Percentiles rank a stretch among this genome's conserved stretches.
These are phyloP conservation scores for Aurelia coerulea DNA, from an alignment of 30 jellyfish, hydroid and myxozoan species.

Conservation along the genomic window DNA sequence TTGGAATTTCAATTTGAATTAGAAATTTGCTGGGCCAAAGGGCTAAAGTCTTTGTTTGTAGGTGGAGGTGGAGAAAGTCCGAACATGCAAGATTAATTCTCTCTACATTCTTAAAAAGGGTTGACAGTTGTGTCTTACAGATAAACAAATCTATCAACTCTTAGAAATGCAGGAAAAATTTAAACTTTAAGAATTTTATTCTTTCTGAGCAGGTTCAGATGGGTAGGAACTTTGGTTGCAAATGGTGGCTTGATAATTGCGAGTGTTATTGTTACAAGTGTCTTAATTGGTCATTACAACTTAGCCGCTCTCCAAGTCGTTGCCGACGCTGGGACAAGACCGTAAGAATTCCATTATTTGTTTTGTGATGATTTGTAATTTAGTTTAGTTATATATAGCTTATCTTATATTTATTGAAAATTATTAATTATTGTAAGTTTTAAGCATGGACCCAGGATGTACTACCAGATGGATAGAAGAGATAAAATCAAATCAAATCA, in stretches of 20 bases:
- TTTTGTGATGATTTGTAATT: background rate
- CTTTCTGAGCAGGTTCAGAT: slow-evolving; percentile 31
- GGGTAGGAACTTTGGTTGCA: slow-evolving; percentile 50
- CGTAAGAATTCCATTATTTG: slow-evolving; percentile 20
- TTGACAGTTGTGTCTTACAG: background rate
- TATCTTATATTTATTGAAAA: too few relatives aligned
- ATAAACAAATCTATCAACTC: background rate
- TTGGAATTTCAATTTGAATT: too few relatives aligned
- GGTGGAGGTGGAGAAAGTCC: too few relatives aligned
- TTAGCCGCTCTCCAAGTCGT: slow-evolving; percentile 39
- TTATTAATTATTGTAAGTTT: too few relatives aligned
- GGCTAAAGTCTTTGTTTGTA: too few relatives aligned
- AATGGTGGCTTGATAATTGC: slow-evolving; percentile 40
- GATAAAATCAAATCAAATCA: too few relatives aligned
- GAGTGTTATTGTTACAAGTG: slow-evolving; percentile 48
- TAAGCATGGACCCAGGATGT: too few relatives aligned
- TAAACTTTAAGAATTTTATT: background rate
- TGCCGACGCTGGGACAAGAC: slow-evolving; percentile 35
- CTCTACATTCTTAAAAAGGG: background rate
- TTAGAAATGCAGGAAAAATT: background rate
- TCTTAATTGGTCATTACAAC: slow-evolving; percentile 50
- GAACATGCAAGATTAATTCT: too few relatives aligned
- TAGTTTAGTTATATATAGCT: too few relatives aligned
- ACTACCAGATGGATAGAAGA: too few relatives aligned
- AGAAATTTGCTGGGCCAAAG: too few relatives aligned